These are phyloP conservation scores for Embiotoca jacksoni DNA, from an alignment of 2,113 vertebrate genomes.

Conservation along the genomic window DNA sequence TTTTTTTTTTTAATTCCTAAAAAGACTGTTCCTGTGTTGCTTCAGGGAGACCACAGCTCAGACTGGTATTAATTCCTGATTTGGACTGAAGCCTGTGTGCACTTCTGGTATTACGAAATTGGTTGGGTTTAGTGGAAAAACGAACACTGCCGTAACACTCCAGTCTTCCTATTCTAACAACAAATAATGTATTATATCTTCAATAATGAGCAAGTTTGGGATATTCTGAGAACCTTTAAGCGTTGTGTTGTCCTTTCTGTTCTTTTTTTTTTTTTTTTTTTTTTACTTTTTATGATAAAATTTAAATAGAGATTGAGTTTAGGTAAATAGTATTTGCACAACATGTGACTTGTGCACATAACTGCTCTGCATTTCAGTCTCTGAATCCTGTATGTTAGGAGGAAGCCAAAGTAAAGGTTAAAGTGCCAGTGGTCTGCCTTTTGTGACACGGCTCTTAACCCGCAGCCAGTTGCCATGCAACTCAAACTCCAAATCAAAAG, in stretches of 20 bases:
- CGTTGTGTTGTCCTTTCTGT: neutral
- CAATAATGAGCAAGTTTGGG: no score
- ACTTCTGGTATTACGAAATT: neutral
- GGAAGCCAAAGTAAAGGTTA: slow-evolving; percentile 63
- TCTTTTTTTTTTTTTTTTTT: neutral
- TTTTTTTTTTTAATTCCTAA: neutral
- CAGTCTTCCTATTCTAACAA: neutral
- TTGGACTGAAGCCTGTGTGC: neutral
- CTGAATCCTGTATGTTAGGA: neutral
- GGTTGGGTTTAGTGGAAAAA: neutral
- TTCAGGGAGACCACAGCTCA: neutral
- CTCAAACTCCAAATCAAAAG: slow-evolving; percentile 73
- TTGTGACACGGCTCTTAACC: slow-evolving; percentile 73
- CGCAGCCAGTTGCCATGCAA: slow-evolving; percentile 79
- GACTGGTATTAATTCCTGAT: neutral
- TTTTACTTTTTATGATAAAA: neutral
- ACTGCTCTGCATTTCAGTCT: neutral
- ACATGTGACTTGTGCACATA: neutral
- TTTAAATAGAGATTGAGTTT: neutral
- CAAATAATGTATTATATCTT: neutral
- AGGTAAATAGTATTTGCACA: neutral
- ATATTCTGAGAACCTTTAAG: neutral
- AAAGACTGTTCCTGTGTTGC: slow-evolving; percentile 20
- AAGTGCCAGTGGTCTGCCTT: slow-evolving; percentile 38
- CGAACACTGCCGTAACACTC: neutral